Base-by-base conservation (phyloP, 2,888 invertebrate species). In the Heliothis peltigera region DNA sequence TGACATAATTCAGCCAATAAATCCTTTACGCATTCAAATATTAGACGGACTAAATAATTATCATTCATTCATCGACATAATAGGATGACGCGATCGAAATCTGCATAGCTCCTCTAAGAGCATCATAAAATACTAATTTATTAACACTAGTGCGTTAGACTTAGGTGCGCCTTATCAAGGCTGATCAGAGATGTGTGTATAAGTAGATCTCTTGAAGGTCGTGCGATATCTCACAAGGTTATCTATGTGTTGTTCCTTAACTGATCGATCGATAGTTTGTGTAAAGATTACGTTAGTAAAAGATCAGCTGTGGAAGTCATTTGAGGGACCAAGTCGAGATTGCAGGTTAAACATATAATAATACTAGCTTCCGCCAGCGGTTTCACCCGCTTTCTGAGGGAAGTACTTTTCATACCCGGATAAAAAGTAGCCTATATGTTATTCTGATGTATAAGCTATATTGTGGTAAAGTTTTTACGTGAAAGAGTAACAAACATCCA, bases 191-290 rank as follows among this genome's bases (percentile, higher is more conserved):
- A 39, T 39, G 42, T 47, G 35, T 25, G 25, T 35, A 58, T 64
- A 53, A 48, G 60, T 62, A 76, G 77, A 69, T 80, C 57, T 65
- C 32, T 46, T 18, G 55, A 77, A 77, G 73, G 73, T 66, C 77
- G 65, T 17, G 8, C 17, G 46, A 49, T 67, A 66, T 62, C 64
- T 22, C 42, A 42, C 67, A 80, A 80, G 80, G 77, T 73, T 58
- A 63, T 64, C 44, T 32, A 25, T 63, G 60, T 55, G 66, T 69
- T 66, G 62, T 22, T 53, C 35, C 3, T 21, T 76, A 75, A 68
- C 39, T 62, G 57, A 32, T 70, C 32, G 72, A 76, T 76, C 55
- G 54, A 66, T 62, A 61, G 6, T n/a, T 51, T 47, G 59, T 68
- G 71, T 76, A 62, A 64, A 43, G 32, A 52, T 15, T 18, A n/a